A percentile compares a stretch with the other conserved stretches of the same genome.
phyloP scores from a whole-genome alignment of 35 echinoderm and acorn worm species.

The Apostichopus californicus region DNA sequence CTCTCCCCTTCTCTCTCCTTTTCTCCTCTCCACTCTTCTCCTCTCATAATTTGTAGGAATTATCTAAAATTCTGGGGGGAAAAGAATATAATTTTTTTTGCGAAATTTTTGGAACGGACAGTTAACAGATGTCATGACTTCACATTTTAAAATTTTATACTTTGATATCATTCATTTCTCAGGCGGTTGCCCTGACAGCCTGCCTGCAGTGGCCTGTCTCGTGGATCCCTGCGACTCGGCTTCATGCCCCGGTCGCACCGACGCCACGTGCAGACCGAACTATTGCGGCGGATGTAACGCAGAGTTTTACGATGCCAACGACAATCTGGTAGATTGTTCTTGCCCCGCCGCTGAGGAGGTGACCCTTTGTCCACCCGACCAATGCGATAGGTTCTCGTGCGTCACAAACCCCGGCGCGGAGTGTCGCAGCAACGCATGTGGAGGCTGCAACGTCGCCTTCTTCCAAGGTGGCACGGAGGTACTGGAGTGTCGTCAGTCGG shows the following conservation, averaged over 20 bases:
- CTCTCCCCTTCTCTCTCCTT: too few species aligned
- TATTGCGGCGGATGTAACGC: constrained; percentile 69
- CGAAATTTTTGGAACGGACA: too few species aligned
- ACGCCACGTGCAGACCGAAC: constrained; percentile 61
- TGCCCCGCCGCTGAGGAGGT: background rate
- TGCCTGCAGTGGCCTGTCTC: background rate
- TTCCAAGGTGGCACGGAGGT: background rate
- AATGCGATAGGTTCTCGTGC: constrained; percentile 37
- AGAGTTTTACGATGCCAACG: constrained; percentile 57
- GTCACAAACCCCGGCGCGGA: constrained; percentile 27
- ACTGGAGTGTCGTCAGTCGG: background rate
- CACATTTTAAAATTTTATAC: too few species aligned
- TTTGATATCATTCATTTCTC: background rate
- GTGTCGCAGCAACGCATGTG: constrained; percentile 61
- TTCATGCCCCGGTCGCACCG: constrained; percentile 18
- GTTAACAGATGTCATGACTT: too few species aligned
- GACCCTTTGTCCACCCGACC: constrained; percentile 28
- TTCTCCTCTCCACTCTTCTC: too few species aligned
- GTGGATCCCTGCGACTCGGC: constrained; percentile 47
- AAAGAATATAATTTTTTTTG: too few species aligned
- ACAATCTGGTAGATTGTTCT: constrained; percentile 57
- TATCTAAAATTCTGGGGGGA: too few species aligned
- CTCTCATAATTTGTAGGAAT: too few species aligned
- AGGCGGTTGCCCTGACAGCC: constrained; percentile 20
- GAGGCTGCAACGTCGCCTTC: constrained; percentile 63